phyloP scores from a whole-genome alignment of 2,113 vertebrate species.

The Sebastes schlegelii region DNA sequence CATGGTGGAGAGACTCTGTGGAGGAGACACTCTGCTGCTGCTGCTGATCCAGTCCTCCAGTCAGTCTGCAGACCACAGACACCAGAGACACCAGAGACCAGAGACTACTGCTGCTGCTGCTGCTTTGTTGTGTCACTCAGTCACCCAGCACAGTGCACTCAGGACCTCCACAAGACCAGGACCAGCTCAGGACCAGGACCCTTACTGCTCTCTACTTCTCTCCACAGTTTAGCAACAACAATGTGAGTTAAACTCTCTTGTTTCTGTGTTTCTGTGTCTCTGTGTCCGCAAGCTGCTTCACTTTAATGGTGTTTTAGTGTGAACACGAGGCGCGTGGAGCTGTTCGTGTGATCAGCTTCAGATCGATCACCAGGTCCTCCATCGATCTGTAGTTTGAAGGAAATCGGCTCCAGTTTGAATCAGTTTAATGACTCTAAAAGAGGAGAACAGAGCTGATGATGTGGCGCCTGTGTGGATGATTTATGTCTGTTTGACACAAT shows the following conservation, averaged over 20 bases:
- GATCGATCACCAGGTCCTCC: background rate
- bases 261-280: no score
- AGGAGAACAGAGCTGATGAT: conserved; percentile 15
- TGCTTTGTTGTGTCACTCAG: conserved; percentile 36
- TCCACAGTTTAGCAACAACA: conserved; percentile 4
- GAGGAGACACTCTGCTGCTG: background rate
- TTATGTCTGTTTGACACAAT: background rate
- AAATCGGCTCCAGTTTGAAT: no score
- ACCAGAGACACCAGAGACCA: no score
- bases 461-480: conserved; percentile 29
- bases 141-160: conserved; percentile 9
- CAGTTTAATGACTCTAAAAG: background rate
- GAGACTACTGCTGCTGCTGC: background rate
- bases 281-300: background rate
- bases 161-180: background rate
- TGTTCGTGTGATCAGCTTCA: background rate
- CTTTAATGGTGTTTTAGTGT: no score
- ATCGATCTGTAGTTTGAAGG: background rate
- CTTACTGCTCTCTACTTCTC: background rate
- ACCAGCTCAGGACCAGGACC: no score
- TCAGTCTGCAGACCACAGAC: no score
- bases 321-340: conserved; percentile 20
- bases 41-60: background rate
- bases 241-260: conserved; percentile 18
- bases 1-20: conserved; percentile 37